Base-by-base conservation (phyloP, 37 sponge, comb jelly and placozoan species). In the Chondrosia reniformis region DNA sequence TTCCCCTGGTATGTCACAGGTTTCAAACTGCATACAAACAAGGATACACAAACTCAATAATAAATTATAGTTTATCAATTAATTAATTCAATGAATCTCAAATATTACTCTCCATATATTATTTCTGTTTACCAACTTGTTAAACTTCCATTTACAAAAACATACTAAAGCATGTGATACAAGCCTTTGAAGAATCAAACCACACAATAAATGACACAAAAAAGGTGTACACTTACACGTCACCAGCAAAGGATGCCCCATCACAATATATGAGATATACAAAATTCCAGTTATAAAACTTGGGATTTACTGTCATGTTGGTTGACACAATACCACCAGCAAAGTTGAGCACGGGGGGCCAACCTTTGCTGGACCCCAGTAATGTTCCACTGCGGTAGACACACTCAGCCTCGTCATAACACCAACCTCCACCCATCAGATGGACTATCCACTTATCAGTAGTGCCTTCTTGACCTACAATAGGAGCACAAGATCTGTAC, bases 351-450 rank as follows among this genome's bases (percentile, higher is more conserved):
- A 73, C 67, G 25, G 22, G 10, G 22, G 63, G 56, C 84, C 84
- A 93, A 42, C 25, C 15, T 15, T 75, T 80, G 32, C 90, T 86
- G 1, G 94, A 93, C 0, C 94, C 94, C 31, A 93, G 65, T 0
- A 27, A 7, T 22, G 84, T 86, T 44, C 41, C 63, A 74, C 94
- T 93, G 5, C 94, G 77, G 9, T 64, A 33, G 10, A 84, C 49
- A 82, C 94, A 93, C 6, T 63, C 79, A 22, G 42, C 64, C 30
- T 67, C 58, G 34, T 67, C 43, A 28, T 62, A 56, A 67, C 94
- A 93, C 94, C 90, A 89, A 0, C 94, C 94, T 25, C 94, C 94
- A 31, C 94, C 94, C 43, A 78, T 81, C 43, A 83, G 54, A 46
- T 93, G 94, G 27, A 93, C 15, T 7, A 86, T 89, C 94, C 94